Evolutionary conservation across 2,113 vertebrate genomes (phyloP).

Genomic region (Trichomycterus rosablanca): DNA sequence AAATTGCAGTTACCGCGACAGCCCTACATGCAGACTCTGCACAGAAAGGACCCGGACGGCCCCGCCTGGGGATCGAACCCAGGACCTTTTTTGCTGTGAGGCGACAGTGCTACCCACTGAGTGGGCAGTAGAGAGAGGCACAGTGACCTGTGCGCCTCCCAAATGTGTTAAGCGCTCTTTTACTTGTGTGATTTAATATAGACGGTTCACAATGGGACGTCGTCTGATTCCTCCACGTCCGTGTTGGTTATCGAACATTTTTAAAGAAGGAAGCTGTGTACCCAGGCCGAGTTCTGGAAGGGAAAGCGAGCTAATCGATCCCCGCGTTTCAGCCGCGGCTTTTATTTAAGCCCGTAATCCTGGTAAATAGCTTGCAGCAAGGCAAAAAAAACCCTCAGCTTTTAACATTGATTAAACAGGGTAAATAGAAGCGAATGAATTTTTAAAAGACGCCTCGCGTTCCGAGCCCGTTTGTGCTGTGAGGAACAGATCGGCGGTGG

Average conservation of each 20-base stretch:
- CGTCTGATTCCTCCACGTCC: constrained; percentile 43
- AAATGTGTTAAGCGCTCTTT: constrained; percentile 46
- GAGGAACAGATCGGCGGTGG: constrained; percentile 57
- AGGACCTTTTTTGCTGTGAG: no score
- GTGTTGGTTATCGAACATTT: no score
- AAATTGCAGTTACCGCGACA: no score
- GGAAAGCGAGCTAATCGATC: constrained; percentile 53
- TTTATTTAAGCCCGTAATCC: constrained; percentile 63
- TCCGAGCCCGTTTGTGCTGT: constrained; percentile 51
- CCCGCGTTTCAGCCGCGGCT: constrained; percentile 52
- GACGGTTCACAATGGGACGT: constrained; percentile 36
- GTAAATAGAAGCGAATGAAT: constrained; percentile 62
- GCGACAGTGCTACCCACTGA: no score
- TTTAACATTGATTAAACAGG: constrained; percentile 67
- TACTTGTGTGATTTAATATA: constrained; percentile 44
- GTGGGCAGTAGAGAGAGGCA: constrained; percentile 27
- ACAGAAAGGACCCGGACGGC: no score
- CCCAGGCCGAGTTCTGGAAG: constrained; percentile 36
- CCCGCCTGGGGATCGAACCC: no score
- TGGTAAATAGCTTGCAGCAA: constrained; percentile 70
- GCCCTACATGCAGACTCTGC: no score
- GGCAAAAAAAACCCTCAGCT: constrained; percentile 57
- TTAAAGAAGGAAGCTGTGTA: no score
- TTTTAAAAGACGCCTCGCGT: constrained; percentile 52
- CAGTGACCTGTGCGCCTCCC: constrained; percentile 36